phyloP scores from a whole-genome alignment of 2,113 vertebrate genomes.

The Mastomys coucha region DNA sequence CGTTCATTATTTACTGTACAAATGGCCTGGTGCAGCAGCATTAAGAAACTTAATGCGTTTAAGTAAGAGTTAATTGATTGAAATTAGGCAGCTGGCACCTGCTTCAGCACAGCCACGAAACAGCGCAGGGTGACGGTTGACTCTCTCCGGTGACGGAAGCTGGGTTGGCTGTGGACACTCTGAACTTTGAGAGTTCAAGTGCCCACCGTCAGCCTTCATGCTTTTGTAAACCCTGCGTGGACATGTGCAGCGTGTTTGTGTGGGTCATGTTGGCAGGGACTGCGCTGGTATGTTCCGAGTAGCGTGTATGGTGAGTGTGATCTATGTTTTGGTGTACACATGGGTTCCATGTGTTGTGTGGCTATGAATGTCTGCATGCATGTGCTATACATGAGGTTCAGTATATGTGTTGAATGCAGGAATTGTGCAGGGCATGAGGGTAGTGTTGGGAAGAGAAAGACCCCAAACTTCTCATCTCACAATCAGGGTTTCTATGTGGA shows the following conservation, averaged over 20 bases:
- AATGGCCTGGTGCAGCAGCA: constrained; percentile 20
- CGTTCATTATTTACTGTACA: constrained; percentile 50
- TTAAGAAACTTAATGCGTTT: constrained; percentile 76
- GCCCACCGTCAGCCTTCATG: not conserved
- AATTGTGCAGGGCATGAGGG: not conserved
- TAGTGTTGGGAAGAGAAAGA: not conserved
- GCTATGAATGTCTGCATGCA: too few species aligned
- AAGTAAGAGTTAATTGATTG: constrained; percentile 78
- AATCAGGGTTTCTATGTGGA: not conserved
- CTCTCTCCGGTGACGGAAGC: constrained; percentile 41
- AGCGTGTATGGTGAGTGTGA: not conserved
- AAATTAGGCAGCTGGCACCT: constrained; percentile 77
- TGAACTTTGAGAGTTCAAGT: not conserved
- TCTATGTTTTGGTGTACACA: not conserved
- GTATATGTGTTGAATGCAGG: not conserved
- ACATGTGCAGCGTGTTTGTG: fast-evolving
- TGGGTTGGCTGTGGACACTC: not conserved
- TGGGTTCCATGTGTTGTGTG: not conserved
- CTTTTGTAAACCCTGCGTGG: not conserved
- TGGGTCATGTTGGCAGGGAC: too few species aligned
- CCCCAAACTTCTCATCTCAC: not conserved
- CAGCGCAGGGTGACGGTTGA: not conserved
- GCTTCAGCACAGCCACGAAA: constrained; percentile 57
- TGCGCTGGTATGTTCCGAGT: not conserved
- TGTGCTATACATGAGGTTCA: not conserved